Conservation (phyloP, 1,140 invertebrate genomes). For the Drosophila ficusphila region DNA sequence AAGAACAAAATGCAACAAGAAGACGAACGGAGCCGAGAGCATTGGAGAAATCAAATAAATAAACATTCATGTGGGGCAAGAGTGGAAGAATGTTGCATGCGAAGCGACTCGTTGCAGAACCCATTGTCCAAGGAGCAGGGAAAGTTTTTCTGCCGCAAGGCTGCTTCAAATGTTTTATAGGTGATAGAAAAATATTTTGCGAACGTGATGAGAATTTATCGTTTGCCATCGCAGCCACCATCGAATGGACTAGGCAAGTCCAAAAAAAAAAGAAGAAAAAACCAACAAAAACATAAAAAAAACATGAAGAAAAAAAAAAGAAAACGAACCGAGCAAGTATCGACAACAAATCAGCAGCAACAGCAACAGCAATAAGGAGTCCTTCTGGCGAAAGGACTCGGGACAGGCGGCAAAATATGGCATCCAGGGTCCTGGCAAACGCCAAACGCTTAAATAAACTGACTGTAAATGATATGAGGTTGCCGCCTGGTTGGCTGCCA, state of each 20-base stretch:
- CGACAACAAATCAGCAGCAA: slow-evolving; percentile 49
- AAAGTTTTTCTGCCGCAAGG: slow-evolving; percentile 66
- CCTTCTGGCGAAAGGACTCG: background rate
- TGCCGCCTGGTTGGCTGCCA: slow-evolving; percentile 27
- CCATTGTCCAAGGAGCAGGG: slow-evolving; percentile 40
- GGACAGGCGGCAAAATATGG: slow-evolving; percentile 38
- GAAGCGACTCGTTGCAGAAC: slow-evolving; percentile 12
- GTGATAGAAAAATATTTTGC: slow-evolving; percentile 81
- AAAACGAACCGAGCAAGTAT: slow-evolving; percentile 31
- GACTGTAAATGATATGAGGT: slow-evolving; percentile 65
- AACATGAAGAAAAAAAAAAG: no score
- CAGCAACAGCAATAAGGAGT: slow-evolving; percentile 5
- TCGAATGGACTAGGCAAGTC: slow-evolving; percentile 60
- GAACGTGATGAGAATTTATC: slow-evolving; percentile 80
- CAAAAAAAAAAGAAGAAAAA: no score
- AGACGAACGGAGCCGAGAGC: background rate
- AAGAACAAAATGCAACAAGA: slow-evolving; percentile 38
- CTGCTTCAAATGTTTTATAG: slow-evolving; percentile 78
- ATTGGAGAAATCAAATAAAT: slow-evolving; percentile 68
- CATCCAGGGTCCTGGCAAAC: slow-evolving; percentile 28
- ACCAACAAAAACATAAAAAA: no score
- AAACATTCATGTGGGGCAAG: slow-evolving; percentile 69
- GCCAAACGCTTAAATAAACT: slow-evolving; percentile 64
- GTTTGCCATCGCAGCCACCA: slow-evolving; percentile 57
- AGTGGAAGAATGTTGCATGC: slow-evolving; percentile 63